These are phyloP conservation scores for Drosophila sechellia DNA, from an alignment of 1,140 invertebrate species.

Conservation along the genomic window DNA sequence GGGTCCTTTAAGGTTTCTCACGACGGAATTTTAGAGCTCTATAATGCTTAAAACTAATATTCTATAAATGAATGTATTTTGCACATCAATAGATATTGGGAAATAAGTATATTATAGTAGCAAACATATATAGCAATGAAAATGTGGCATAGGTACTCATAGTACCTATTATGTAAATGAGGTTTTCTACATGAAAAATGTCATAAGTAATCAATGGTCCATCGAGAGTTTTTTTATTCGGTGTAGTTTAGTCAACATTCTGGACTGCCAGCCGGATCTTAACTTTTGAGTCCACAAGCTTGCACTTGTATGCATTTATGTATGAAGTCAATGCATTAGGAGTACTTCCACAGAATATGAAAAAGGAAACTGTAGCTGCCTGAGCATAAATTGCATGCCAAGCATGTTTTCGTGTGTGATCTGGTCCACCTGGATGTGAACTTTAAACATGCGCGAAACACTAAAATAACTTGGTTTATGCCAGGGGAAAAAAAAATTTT, in stretches of 20 bases:
- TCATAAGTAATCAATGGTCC: too few species aligned
- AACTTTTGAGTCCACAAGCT: conserved; percentile 10
- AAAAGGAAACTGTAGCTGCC: conserved; percentile 38
- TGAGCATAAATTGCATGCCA: conserved; percentile 47
- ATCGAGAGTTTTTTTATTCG: too few species aligned
- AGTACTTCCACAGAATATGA: conserved; percentile 22
- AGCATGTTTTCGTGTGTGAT: conserved; percentile 34
- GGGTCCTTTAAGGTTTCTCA: background rate
- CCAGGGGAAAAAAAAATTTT: background rate
- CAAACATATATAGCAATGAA: too few species aligned
- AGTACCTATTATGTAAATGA: too few species aligned
- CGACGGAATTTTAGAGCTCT: background rate
- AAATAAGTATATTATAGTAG: too few species aligned
- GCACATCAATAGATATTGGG: too few species aligned
- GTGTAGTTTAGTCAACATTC: too few species aligned
- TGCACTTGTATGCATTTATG: conserved; percentile 38
- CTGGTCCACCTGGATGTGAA: conserved; percentile 26
- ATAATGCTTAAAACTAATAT: too few species aligned
- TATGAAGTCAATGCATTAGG: conserved; percentile 31
- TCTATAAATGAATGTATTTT: too few species aligned
- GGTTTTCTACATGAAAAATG: too few species aligned
- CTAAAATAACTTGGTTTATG: conserved; percentile 35
- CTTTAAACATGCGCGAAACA: conserved; percentile 44
- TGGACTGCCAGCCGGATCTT: background rate
- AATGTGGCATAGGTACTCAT: background rate